Percentiles rank a stretch among this genome's conserved stretches.
Conservation (phyloP, 1,140 invertebrate genomes). For the Dreissena polymorpha region DNA sequence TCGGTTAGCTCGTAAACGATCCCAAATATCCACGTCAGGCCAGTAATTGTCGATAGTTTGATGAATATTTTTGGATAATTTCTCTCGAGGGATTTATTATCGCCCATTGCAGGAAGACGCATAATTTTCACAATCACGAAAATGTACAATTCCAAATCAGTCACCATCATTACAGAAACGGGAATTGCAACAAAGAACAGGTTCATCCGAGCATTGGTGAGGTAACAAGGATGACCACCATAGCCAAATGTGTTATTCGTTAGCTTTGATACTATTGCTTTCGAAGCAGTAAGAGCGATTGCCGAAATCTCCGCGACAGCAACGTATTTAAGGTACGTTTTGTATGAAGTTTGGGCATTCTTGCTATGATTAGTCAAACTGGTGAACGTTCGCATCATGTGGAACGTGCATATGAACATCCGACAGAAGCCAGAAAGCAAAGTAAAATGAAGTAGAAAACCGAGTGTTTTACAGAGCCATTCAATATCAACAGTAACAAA, state of each 20-base stretch:
- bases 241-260: background rate
- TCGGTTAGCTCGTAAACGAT: constrained; percentile 11
- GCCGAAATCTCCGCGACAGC: background rate
- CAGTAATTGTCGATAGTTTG: constrained; percentile 46
- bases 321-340: background rate
- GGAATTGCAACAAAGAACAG: constrained; percentile 36
- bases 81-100: constrained; percentile 13
- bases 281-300: constrained; percentile 11
- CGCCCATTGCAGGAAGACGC: background rate
- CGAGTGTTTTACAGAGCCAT: too few relatives aligned
- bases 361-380: background rate
- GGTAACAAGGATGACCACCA: too few relatives aligned
- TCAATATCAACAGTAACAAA: too few relatives aligned
- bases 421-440: constrained; percentile 28
- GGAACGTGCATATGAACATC: constrained; percentile 48
- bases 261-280: constrained; percentile 15
- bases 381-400: too few relatives aligned
- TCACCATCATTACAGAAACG: background rate
- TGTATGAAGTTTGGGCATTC: background rate
- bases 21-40: too few relatives aligned
- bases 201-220: constrained; percentile 1
- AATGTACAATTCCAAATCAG: constrained; percentile 17
- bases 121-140: constrained; percentile 1
- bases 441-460: constrained; percentile 19
- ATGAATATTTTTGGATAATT: constrained; percentile 20